These are phyloP conservation scores for Caenorhabditis zanzibari DNA, from an alignment of 2,888 invertebrate genomes.

Conservation along the genomic window DNA sequence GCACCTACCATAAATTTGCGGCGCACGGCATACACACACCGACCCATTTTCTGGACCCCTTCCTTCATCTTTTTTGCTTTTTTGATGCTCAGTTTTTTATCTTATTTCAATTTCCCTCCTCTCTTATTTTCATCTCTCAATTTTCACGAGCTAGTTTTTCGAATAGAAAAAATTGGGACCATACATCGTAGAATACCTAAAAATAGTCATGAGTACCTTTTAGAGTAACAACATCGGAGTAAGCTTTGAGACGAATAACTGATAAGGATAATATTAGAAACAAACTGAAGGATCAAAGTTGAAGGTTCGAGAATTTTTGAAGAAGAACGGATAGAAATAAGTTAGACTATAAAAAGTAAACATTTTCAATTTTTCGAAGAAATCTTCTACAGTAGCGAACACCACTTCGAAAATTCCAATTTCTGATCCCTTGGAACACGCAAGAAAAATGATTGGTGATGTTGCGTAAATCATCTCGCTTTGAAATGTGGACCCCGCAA, in stretches of 20 bases:
- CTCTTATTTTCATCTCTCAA: conserved; percentile 24
- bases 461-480: conserved; percentile 57
- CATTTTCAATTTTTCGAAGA: no score
- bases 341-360: no score
- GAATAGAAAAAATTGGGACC: not conserved
- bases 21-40: conserved; percentile 4
- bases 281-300: conserved; percentile 19
- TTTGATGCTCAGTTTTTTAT: conserved; percentile 41
- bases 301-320: conserved; percentile 3
- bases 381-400: no score
- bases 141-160: conserved; percentile 6
- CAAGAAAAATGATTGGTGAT: conserved; percentile 59
- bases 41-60: conserved; percentile 27
- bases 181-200: not conserved
- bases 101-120: conserved; percentile 29
- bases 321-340: no score
- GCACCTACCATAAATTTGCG: conserved; percentile 59
- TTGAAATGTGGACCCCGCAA: conserved; percentile 34
- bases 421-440: conserved; percentile 38
- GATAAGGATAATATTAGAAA: conserved; percentile 21
- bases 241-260: conserved; percentile 22
- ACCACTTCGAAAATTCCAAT: not conserved
- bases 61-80: conserved; percentile 16
- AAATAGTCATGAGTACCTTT: no score
- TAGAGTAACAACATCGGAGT: no score